A percentile compares a stretch with the other conserved stretches of the same genome.
Conservation (phyloP, 2,888 invertebrate species). For the Lithophane semibrunnea region DNA sequence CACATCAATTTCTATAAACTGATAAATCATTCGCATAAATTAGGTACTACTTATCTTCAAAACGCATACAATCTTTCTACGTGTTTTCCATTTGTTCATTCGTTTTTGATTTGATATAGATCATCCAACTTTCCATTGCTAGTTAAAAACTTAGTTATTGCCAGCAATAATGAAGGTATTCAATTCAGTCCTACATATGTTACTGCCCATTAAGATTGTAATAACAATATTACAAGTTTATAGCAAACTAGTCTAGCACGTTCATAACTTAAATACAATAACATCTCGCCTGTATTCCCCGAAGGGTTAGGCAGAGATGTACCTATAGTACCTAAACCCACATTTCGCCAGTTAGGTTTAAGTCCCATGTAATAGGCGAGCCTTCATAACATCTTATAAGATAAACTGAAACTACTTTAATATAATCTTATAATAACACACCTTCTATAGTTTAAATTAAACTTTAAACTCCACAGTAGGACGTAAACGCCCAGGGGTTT, state of each 20-base stretch:
- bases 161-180: background rate
- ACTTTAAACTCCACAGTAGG: conserved; percentile 37
- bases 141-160: background rate
- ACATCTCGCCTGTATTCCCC: too few relatives aligned
- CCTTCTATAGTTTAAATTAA: conserved; percentile 36
- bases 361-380: too few relatives aligned
- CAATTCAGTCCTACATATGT: background rate
- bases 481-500: conserved; percentile 62
- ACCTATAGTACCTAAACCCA: too few relatives aligned
- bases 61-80: background rate
- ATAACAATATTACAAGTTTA: background rate
- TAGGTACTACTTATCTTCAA: background rate
- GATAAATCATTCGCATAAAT: background rate
- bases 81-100: background rate
- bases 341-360: too few relatives aligned
- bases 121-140: background rate
- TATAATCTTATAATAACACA: conserved; percentile 25
- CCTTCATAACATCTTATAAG: background rate
- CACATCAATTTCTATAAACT: background rate
- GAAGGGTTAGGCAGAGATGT: too few relatives aligned
- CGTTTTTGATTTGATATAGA: background rate
- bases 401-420: conserved; percentile 14
- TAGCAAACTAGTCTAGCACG: background rate
- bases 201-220: background rate
- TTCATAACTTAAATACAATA: background rate